phyloP scores from a whole-genome alignment of 2,113 vertebrate species.

The Grantiella picta region DNA sequence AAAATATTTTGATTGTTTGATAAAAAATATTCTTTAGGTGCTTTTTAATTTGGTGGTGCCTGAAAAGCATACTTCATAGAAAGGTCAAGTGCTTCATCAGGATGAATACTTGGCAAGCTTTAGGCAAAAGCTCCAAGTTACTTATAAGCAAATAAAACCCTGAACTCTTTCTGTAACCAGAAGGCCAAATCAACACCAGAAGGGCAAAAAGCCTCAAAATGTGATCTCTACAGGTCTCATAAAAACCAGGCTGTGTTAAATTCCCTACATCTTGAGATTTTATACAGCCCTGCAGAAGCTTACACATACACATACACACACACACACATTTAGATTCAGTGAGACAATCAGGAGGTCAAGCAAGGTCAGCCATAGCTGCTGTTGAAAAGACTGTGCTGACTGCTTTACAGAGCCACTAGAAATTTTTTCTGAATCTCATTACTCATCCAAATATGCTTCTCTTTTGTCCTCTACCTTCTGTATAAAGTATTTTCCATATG shows the following conservation, averaged over 20 bases:
- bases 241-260: background rate
- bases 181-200: background rate
- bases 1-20: background rate
- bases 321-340: background rate
- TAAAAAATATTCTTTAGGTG: background rate
- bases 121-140: background rate
- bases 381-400: background rate
- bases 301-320: fast-evolving
- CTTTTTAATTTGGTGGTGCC: background rate
- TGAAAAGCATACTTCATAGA: background rate
- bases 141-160: background rate
- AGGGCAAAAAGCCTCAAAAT: background rate
- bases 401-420: background rate
- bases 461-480: background rate
- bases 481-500: conserved; percentile 1
- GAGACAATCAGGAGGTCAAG: background rate
- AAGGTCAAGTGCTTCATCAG: background rate
- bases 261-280: background rate
- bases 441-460: background rate
- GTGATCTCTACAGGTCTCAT: background rate
- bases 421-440: background rate
- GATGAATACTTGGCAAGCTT: background rate
- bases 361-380: background rate
- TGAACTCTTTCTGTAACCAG: background rate
- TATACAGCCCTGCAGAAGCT: background rate